Percentiles rank a stretch among this genome's conserved stretches.
phyloP scores from a whole-genome alignment of 1,140 invertebrate genomes.

The Heterodera schachtii region DNA sequence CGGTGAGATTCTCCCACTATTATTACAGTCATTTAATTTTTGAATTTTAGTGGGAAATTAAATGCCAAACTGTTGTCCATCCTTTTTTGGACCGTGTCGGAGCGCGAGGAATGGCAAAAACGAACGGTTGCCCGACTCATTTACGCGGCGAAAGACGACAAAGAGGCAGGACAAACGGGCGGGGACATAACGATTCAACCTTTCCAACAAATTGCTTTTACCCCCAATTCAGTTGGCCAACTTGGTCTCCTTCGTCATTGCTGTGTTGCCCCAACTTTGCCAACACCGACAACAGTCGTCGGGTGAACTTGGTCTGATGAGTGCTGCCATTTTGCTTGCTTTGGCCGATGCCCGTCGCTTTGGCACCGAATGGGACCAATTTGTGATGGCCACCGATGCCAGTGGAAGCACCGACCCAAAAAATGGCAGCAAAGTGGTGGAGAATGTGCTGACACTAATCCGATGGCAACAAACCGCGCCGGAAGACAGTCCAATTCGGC shows the following conservation, averaged over 20 bases:
- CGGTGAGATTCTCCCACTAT: neutral
- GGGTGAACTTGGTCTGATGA: neutral
- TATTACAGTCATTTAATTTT: neutral
- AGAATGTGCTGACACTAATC: conserved; percentile 32
- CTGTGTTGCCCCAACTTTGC: conserved; percentile 18
- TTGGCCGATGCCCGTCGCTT: neutral
- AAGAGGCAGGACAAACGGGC: conserved; percentile 2
- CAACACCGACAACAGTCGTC: neutral
- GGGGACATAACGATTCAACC: neutral
- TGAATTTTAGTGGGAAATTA: conserved; percentile 11
- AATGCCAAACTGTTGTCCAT: conserved; percentile 21
- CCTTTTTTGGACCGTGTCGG: conserved; percentile 24
- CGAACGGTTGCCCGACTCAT: conserved; percentile 22
- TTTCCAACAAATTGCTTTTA: neutral
- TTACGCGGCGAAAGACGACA: conserved; percentile 6
- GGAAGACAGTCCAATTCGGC: conserved; percentile 6
- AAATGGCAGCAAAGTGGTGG: conserved; percentile 6
- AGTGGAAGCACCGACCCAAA: neutral
- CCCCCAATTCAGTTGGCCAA: conserved; percentile 21
- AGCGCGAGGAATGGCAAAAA: conserved; percentile 8
- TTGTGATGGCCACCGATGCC: neutral
- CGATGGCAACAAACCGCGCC: conserved; percentile 24
- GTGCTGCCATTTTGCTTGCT: neutral
- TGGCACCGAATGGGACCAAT: conserved; percentile 15
- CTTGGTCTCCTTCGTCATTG: conserved; percentile 12